Conservation (phyloP, 1,140 invertebrate genomes). For the Gonatopus flavifemur region DNA sequence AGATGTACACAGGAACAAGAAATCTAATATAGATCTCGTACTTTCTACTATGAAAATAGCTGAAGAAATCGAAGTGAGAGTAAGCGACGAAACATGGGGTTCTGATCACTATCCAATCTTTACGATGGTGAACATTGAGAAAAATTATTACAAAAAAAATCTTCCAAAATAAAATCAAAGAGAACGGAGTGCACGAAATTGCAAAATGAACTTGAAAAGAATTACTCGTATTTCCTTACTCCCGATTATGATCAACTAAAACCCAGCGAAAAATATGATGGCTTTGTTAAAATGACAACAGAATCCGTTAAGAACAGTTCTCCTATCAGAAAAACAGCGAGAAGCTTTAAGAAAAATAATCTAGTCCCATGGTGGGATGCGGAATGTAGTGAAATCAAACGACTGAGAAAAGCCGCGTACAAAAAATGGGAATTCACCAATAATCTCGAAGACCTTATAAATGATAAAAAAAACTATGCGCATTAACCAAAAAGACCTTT, state of each 20-base stretch:
- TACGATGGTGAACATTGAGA: neutral
- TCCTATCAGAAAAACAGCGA: neutral
- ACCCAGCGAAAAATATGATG: neutral
- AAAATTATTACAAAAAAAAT: neutral
- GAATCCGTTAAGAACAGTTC: neutral
- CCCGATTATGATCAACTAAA: neutral
- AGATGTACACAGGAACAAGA: neutral
- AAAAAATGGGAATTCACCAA: too few relatives aligned
- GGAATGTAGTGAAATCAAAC: conserved; percentile 1
- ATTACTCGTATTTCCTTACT: neutral
- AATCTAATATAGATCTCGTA: neutral
- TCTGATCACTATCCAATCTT: neutral
- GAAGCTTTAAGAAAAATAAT: too few relatives aligned
- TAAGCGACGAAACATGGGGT: neutral
- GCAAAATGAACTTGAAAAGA: neutral
- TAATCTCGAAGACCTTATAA: too few relatives aligned
- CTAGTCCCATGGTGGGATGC: too few relatives aligned
- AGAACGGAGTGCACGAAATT: neutral
- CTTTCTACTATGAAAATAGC: neutral
- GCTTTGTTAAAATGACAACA: neutral
- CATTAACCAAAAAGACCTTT: too few relatives aligned
- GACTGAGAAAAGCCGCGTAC: conserved; percentile 1
- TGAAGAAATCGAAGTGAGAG: neutral
- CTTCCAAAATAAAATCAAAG: neutral
- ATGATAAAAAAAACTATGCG: too few relatives aligned